Base-by-base conservation (phyloP, 2,888 invertebrate species). In the Deilephila porcellus region DNA sequence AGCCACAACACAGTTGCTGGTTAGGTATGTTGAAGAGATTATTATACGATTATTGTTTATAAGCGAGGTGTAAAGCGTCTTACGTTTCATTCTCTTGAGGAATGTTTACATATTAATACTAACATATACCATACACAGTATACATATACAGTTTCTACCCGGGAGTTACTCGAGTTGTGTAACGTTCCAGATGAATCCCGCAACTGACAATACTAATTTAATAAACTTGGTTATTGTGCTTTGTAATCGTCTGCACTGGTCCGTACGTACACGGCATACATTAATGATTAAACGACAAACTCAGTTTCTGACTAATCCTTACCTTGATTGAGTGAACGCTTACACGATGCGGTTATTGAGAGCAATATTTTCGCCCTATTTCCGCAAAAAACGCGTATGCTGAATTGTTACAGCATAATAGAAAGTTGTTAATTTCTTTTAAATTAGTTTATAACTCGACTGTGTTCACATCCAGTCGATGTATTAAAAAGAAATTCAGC, bases 131-230 rank as follows among this genome's bases (percentile, higher is more conserved):
- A 25, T 25, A 25, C 25, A 25, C 25, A 25, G 25, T 25, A 25
- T 25, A 1, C 25, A 25, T 25, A 25, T 25, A 25, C 25, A 25
- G 25, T 25, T 37, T 7, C 63, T n/a, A 34, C 34, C 32, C 34
- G 8, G 37, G n/a, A n/a, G 34, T 37, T 63, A 17, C 4, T 37
- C n/a, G 8, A 34, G 63, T 37, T 63, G 37, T 63, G n/a, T 63
- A 37, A 63, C n/a, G 34, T n/a, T 37, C 37, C 34, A 34, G 19
- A 63, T 63, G 34, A 63, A 63, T 34, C 63, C 63, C 63, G 63
- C 63, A 63, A n/a, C 64, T 19, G 64, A 37, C 37, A 64, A 64
- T 37, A n/a, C 62, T 34, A 32, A 37, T 25, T 25, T 20, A 37
- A 3, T 3, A 64, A 64, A 63, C 37, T 37, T n/a, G 63, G 64